Evolutionary conservation across 2,888 invertebrate genomes (phyloP).

Genomic region (Ochropleura leucogaster): DNA sequence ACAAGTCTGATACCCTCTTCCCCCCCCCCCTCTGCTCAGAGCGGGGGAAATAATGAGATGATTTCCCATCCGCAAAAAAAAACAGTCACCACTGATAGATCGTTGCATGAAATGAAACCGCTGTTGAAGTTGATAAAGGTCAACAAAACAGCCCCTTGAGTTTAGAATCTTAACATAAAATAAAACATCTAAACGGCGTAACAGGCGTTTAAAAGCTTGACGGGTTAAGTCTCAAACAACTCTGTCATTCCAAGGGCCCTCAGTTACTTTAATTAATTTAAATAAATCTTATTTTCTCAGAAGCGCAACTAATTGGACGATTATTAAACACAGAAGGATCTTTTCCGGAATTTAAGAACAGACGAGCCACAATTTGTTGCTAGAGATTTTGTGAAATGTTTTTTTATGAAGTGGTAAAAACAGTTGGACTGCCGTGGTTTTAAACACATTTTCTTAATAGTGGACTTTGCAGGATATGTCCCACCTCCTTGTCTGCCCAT

Average conservation of each 20-base stretch:
- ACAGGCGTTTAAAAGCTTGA: conserved; percentile 15
- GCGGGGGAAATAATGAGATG: too few species aligned
- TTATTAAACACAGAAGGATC: conserved; percentile 2
- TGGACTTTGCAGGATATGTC: too few species aligned
- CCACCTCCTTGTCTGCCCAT: too few species aligned
- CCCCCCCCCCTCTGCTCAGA: too few species aligned
- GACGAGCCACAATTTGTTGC: conserved; percentile 6
- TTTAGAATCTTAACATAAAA: background rate
- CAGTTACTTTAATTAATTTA: conserved; percentile 31
- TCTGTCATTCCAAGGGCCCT: conserved; percentile 5
- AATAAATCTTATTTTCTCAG: conserved; percentile 28
- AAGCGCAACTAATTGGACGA: conserved; percentile 34
- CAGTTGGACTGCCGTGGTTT: background rate
- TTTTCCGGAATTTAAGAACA: background rate
- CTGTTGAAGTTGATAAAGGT: too few species aligned
- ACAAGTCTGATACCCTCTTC: too few species aligned
- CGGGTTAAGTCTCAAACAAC: conserved; percentile 8
- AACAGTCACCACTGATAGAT: background rate
- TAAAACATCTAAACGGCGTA: background rate
- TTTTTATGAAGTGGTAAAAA: background rate
- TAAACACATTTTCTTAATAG: background rate
- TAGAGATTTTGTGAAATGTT: background rate
- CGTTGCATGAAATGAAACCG: background rate
- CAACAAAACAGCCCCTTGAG: background rate
- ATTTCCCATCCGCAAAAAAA: too few species aligned